Evolutionary conservation across 1,140 invertebrate species (phyloP), one percentile per base, ranked within the genome.

Genomic region (Drosophila rufa): DNA sequence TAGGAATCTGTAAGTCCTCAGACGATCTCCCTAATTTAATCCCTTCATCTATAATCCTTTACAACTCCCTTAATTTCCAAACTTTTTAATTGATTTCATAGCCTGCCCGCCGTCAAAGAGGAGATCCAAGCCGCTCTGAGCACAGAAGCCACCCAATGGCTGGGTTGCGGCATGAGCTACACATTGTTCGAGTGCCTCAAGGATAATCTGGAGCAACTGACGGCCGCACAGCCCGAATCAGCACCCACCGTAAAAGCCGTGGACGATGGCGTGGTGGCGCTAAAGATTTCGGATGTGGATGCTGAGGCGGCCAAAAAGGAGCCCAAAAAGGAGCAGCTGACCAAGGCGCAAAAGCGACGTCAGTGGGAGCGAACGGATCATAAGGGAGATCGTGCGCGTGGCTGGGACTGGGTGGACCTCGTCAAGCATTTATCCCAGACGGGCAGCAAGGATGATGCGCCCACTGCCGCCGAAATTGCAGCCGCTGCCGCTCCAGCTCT

Each of bases 351-450:
- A 93, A 99, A 99, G 93, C 94, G 98, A 27, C 94, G 96, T 68
- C 96, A 98, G 80, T 98, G 97, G 96, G 97, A 98, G 91, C 94
- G 95, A 71, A 94, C 96, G 0, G 97, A 98, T 94, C 94, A 94
- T 11, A 96, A 96, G 70, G 97, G 97, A 2, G 97, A 98, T 80
- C 95, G 95, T 75, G 96, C 97, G 1, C 94, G 98, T 30, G 98
- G 98, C 3, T 98, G 96, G 95, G 95, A 99, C 93, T 99, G 98
- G 98, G 96, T 99, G 4, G 98, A 99, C 92, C 95, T 99, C 69
- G 95, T 99, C 30, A 98, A 98, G 93, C 98, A 99, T 94, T 94
- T 99, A 42, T 97, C 97, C n/a, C 98, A 99, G 65, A 92, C 92
- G 19, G 92, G 92, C 36, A 76, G 79, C 46, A 93, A 93, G 65